Percentiles rank a stretch among this genome's conserved stretches.
Evolutionary conservation across 1,140 invertebrate genomes (phyloP).

Genomic region (Ptiloglossa arizonensis): DNA sequence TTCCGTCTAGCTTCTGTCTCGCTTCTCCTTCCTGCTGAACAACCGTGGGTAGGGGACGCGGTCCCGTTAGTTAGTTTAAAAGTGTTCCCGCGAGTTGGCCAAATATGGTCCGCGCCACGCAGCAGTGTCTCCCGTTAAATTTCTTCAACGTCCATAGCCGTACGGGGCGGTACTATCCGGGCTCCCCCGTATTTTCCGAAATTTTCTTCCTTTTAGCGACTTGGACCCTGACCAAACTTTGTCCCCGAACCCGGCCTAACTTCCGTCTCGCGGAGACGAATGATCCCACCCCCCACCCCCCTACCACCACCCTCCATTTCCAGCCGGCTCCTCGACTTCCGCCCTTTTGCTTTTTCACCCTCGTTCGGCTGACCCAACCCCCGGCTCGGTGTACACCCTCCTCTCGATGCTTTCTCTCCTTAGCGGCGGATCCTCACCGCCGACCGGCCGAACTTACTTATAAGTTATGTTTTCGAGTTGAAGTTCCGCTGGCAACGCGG

Average conservation of each 20-base stretch:
- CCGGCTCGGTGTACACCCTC: neutral
- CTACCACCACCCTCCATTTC: conserved; percentile 19
- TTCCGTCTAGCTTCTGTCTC: conserved; percentile 25
- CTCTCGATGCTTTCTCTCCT: conserved; percentile 29
- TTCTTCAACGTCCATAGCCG: conserved; percentile 62
- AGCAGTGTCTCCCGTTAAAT: conserved; percentile 59
- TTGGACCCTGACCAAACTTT: conserved; percentile 75
- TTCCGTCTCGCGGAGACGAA: conserved; percentile 73
- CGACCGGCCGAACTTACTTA: conserved; percentile 68
- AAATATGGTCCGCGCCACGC: conserved; percentile 33
- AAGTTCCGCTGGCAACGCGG: conserved; percentile 73
- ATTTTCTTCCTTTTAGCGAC: conserved; percentile 75
- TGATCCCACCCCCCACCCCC: conserved; percentile 62
- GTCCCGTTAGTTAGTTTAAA: conserved; percentile 63
- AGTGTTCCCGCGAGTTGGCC: conserved; percentile 57
- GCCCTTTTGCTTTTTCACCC: conserved; percentile 69
- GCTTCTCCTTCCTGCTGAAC: conserved; percentile 37
- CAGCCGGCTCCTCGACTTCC: conserved; percentile 54
- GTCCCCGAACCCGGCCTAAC: conserved; percentile 69
- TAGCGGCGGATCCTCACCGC: conserved; percentile 34
- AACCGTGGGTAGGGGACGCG: conserved; percentile 31
- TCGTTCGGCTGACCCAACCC: conserved; percentile 52
- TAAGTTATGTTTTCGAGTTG: conserved; percentile 76
- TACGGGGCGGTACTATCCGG: conserved; percentile 36
- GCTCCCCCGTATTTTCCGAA: conserved; percentile 68